phyloP scores from a whole-genome alignment of 2,113 vertebrate species.

The Hiodon alosoides region DNA sequence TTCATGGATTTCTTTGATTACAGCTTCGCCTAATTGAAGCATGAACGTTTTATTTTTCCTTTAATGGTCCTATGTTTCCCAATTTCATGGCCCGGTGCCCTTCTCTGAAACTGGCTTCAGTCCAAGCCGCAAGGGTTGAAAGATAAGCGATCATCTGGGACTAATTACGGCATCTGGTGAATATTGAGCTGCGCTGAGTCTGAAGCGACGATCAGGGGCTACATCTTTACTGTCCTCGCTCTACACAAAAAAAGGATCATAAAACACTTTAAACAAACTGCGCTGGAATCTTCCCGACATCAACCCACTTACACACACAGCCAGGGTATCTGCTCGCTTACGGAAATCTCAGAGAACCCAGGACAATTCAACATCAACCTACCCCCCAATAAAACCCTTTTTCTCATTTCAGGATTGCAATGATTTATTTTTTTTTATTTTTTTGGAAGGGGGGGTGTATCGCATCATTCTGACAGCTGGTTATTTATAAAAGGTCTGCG shows the following conservation, averaged over 20 bases:
- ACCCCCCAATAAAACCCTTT: background rate
- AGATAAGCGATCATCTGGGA: conserved; percentile 36
- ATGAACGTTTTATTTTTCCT: conserved; percentile 2
- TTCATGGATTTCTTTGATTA: background rate
- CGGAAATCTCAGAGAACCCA: background rate
- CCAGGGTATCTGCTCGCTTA: background rate
- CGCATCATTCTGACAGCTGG: background rate
- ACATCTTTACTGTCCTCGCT: background rate
- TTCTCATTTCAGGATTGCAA: background rate
- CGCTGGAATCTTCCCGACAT: background rate
- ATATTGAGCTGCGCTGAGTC: conserved; percentile 15
- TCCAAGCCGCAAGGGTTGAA: conserved; percentile 29
- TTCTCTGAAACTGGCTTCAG: conserved; percentile 20
- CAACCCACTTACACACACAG: too few species aligned
- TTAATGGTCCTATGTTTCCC: background rate
- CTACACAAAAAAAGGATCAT: background rate
- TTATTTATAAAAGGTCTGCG: background rate
- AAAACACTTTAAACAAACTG: background rate
- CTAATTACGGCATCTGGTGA: conserved; percentile 28
- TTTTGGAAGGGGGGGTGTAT: background rate
- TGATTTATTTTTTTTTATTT: background rate
- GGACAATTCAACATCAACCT: background rate
- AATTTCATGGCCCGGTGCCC: background rate
- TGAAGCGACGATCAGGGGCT: conserved; percentile 9
- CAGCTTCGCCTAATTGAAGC: conserved; percentile 23